Base-by-base conservation (phyloP, 2,888 invertebrate genomes). In the Drosophila multiciliata region DNA sequence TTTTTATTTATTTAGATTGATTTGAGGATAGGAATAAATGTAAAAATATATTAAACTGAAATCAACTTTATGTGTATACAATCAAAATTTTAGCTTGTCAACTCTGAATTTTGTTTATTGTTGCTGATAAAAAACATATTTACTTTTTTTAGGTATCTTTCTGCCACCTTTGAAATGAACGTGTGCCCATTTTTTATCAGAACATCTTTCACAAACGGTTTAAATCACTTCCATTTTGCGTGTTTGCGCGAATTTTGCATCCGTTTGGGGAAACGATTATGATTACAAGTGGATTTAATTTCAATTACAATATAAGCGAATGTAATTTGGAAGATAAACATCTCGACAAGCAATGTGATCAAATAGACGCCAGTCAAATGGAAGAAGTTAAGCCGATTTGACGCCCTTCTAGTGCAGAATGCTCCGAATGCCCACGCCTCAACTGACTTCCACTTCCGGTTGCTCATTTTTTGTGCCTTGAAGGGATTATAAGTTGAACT, bases 311-410 rank as follows among this genome's bases (percentile, higher is more conserved):
- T 54, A 76, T 87, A 82, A 85, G 75, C 74, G 67, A 79, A 59
- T 84, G 84, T 84, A 71, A 82, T 74, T 52, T 73, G 23, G 35
- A 3, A 64, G 80, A 87, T 87, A 65, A 58, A 23, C 48, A 83
- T 80, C 75, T 49, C 52, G 42, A 40, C 36, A 68, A 69, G 53
- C 63, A 54, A 54, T 72, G 66, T 75, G 75, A 70, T 72, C 54
- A 67, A 6, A 38, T n/a, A 4, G 76, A 80, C 33, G 52, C 58
- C 76, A 87, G 79, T 89, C 90, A 83, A 77, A 80, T 82, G 90
- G 83, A 80, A 91, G 74, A 90, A 91, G 85, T 83, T 89, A 91
- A 90, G 80, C 87, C 73, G 84, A 78, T 90, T 84, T 77, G 67
- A 74, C 75, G 68, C 74, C 73, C 78, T 62, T 64, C 61, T 64